These are phyloP conservation scores for Apodemus agrarius DNA, from an alignment of 2,797 vertebrate species.

Conservation along the genomic window DNA sequence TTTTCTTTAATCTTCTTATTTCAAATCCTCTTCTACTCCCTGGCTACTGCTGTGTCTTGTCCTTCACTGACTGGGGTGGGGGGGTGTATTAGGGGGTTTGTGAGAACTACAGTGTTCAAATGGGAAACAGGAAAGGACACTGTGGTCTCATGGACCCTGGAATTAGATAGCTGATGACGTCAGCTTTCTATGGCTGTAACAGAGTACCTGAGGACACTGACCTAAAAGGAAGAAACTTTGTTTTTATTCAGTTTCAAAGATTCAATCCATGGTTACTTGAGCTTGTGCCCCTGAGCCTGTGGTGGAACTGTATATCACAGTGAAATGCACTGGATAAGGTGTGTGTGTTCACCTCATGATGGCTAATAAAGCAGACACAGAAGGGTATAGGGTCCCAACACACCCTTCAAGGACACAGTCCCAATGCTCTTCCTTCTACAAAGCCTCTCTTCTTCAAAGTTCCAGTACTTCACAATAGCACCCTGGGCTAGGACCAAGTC, in stretches of 20 bases:
- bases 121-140: neutral
- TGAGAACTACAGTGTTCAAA: neutral
- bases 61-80: neutral
- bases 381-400: neutral
- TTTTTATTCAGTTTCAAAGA: neutral
- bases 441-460: neutral
- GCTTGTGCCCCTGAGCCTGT: neutral
- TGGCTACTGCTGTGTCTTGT: neutral
- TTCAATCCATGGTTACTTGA: neutral
- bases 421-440: neutral
- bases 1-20: neutral
- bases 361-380: neutral
- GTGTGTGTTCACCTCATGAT: neutral
- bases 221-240: neutral
- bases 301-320: neutral
- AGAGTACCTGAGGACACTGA: neutral
- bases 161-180: neutral
- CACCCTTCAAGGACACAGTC: neutral
- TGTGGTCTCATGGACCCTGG: neutral
- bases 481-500: neutral
- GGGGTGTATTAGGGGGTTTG: accelerated
- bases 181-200: neutral
- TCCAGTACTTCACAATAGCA: neutral
- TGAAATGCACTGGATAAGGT: neutral
- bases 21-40: neutral